phyloP scores from a whole-genome alignment of 2,797 vertebrate genomes.

The Eupleurogrammus muticus region DNA sequence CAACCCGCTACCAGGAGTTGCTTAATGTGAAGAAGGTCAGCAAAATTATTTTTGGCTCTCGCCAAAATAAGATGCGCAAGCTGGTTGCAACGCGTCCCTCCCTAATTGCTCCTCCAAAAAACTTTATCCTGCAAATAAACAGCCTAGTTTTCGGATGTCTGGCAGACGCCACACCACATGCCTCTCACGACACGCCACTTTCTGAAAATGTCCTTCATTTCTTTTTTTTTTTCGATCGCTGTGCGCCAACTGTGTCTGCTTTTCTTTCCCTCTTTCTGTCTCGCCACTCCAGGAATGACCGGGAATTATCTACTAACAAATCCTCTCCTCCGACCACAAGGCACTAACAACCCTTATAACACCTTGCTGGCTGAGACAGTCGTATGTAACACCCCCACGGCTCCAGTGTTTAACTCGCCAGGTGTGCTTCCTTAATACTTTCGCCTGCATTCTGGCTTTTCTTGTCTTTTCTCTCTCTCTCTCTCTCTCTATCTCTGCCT shows the following conservation, averaged over 20 bases:
- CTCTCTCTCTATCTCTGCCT: conserved; percentile 32
- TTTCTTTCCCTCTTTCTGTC: conserved; percentile 73
- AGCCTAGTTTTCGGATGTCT: conserved; percentile 11
- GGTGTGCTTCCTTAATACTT: conserved; percentile 92
- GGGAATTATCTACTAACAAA: conserved; percentile 99
- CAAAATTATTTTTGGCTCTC: conserved; percentile 5
- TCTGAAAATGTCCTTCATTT: conserved; percentile 28
- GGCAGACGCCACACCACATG: conserved; percentile 10
- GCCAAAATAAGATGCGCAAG: conserved; percentile 2
- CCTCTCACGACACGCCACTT: conserved; percentile 27
- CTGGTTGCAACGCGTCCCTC: conserved; percentile 7
- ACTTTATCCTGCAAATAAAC: conserved; percentile 29
- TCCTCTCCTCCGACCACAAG: conserved; percentile 99
- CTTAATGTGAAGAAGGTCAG: conserved; percentile 4
- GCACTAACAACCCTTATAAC: conserved; percentile 99
- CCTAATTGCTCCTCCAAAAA: conserved; percentile 13
- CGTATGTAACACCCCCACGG: conserved; percentile 99
- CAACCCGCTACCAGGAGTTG: neutral
- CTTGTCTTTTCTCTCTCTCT: conserved; percentile 24
- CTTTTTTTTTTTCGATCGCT: conserved; percentile 43
- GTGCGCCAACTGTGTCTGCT: conserved; percentile 57
- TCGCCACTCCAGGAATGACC: conserved; percentile 99
- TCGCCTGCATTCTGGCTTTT: conserved; percentile 55
- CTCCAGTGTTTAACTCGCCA: conserved; percentile 99
- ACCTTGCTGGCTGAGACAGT: conserved; percentile 99